Evolutionary conservation across 2,113 vertebrate genomes (phyloP), one percentile per base, ranked within the genome.

Genomic region (Phoenicopterus ruber): DNA sequence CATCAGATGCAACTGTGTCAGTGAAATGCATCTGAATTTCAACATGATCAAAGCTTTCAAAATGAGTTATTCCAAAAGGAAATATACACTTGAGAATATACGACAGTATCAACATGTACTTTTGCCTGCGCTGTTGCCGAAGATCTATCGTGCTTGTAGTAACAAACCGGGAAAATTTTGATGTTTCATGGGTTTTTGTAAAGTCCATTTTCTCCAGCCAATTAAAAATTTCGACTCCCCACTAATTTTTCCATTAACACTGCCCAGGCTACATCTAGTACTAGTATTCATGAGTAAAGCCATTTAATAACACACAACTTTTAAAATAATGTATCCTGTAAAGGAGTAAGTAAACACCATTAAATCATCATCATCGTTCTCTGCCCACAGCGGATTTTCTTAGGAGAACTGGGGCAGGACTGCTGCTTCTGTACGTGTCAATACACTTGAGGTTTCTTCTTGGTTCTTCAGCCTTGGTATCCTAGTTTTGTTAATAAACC

Each of bases 401-500:
- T 98, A 98, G 98, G 98, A 98, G 99, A 98, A 99, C 98, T 98
- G 98, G 98, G 98, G 98, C 98, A 98, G 98, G 98, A 98, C 98
- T 98, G 98, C 98, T 98, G 98, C 98, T 99, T 99, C 98, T 99
- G 99, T 99, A 99, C 99, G 99, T 99, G 99, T 99, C 99, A 99
- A 99, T 99, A 99, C 99, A 99, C 99, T 99, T 98, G 99, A 98
- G 98, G 98, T 97, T 98, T 99, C 99, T 99, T 99, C 99, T 98
- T 98, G 98, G 98, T 98, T 99, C 99, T 99, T 99, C 99, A 98
- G 98, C 99, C 99, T 99, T 98, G 98, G 98, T 98, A 98, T 99
- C 99, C 99, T 99, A 99, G 99, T 98, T 99, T 99, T 99, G 98
- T 99, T 99, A 99, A 99, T 99, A 99, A 99, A 99, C 99, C 99